Conservation (phyloP, 2,888 invertebrate species). For the Trachelus troglodyta region DNA sequence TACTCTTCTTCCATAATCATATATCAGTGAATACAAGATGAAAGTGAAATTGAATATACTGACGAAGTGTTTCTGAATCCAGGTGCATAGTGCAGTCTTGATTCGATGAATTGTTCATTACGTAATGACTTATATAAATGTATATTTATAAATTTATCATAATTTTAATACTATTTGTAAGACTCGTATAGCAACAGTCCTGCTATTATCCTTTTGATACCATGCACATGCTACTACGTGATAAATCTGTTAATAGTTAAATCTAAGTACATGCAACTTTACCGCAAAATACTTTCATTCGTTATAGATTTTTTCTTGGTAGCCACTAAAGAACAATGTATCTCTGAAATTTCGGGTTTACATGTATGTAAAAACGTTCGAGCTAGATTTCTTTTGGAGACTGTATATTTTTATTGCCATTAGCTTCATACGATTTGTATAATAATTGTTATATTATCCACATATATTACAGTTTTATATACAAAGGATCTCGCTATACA, state of each 20-base stretch:
- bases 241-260: neutral
- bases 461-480: conserved; percentile 65
- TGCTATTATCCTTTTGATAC: neutral
- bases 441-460: conserved; percentile 60
- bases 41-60: neutral
- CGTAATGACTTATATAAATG: neutral
- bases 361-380: conserved; percentile 28
- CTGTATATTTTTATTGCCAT: conserved; percentile 60
- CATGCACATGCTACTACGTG: neutral
- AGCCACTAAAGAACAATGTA: neutral
- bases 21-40: neutral
- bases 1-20: neutral
- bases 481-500: conserved; percentile 58
- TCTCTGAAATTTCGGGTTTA: conserved; percentile 20
- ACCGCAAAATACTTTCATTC: neutral
- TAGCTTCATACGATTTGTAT: conserved; percentile 52
- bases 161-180: neutral
- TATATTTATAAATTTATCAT: neutral
- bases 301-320: neutral
- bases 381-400: conserved; percentile 50
- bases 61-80: neutral
- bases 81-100: neutral
- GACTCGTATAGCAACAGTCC: neutral
- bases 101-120: neutral
- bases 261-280: neutral